These are phyloP conservation scores for Galaxias olidus DNA, from an alignment of 2,797 vertebrate species.

Conservation along the genomic window DNA sequence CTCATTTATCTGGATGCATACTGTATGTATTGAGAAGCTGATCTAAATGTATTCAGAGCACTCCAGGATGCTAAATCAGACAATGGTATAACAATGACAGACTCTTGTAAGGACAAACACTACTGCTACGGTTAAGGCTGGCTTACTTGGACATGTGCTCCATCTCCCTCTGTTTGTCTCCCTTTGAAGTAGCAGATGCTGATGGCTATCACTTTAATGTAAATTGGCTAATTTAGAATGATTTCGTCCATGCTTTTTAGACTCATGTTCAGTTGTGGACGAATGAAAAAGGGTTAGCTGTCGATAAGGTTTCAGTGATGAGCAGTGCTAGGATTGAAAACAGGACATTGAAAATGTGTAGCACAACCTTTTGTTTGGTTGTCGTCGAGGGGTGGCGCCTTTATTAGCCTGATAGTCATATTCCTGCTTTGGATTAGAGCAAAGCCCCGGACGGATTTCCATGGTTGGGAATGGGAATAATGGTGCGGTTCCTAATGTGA, in stretches of 20 bases:
- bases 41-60: conserved; percentile 47
- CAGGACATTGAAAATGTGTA: neutral
- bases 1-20: conserved; percentile 1
- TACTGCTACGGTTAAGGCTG: conserved; percentile 55
- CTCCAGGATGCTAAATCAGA: conserved; percentile 43
- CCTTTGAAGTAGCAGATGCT: conserved; percentile 65
- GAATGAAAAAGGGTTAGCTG: conserved; percentile 19
- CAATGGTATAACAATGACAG: conserved; percentile 57
- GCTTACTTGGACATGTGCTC: conserved; percentile 54
- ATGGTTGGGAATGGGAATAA: conserved; percentile 24
- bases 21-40: conserved; percentile 45
- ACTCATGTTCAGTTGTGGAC: no score
- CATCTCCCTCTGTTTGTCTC: conserved; percentile 12
- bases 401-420: conserved; percentile 44
- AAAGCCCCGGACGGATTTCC: conserved; percentile 35
- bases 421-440: conserved; percentile 39
- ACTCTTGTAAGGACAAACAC: conserved; percentile 46
- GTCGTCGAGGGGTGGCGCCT: conserved; percentile 35
- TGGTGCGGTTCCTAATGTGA: conserved; percentile 27
- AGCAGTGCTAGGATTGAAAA: no score
- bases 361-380: conserved; percentile 27
- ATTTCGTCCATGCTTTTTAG: conserved; percentile 33
- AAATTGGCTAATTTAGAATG: conserved; percentile 34
- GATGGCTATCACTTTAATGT: conserved; percentile 61
- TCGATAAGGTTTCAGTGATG: conserved; percentile 1